These are phyloP conservation scores for Actenoides hombroni DNA, from an alignment of 2,113 vertebrate species.

Conservation along the genomic window DNA sequence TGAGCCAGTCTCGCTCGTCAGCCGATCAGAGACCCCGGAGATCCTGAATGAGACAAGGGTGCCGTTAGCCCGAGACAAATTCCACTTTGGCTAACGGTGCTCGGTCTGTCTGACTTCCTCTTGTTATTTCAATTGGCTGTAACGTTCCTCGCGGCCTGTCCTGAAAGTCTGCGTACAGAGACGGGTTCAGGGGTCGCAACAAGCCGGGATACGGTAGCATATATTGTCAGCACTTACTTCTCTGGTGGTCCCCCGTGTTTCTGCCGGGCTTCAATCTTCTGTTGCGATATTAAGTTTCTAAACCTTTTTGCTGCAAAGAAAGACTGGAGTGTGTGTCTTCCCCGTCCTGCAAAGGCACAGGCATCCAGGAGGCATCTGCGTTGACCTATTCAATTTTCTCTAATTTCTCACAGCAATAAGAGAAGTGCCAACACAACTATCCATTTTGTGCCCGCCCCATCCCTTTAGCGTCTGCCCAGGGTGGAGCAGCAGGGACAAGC, in stretches of 20 bases:
- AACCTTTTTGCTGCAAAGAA: not conserved
- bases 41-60: not conserved
- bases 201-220: not conserved
- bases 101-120: constrained; percentile 17
- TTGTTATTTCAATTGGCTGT: constrained; percentile 31
- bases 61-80: not conserved
- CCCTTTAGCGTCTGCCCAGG: not conserved
- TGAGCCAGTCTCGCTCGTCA: accelerated
- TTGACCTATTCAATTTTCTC: not conserved
- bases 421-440: not conserved
- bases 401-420: not conserved
- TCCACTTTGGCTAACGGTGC: not conserved
- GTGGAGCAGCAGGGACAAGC: not conserved
- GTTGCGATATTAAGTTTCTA: constrained; percentile 47
- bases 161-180: not conserved
- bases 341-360: not conserved
- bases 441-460: not conserved
- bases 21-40: not conserved
- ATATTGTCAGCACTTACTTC: constrained; percentile 52
- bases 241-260: constrained; percentile 50
- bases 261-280: constrained; percentile 42
- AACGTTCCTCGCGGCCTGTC: not conserved
- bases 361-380: accelerated
- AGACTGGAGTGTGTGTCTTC: accelerated
- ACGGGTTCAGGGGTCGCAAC: not conserved